A percentile compares a stretch with the other conserved stretches of the same genome.
These are phyloP conservation scores for Pomacea canaliculata DNA, from an alignment of 2,888 invertebrate genomes.

Conservation along the genomic window DNA sequence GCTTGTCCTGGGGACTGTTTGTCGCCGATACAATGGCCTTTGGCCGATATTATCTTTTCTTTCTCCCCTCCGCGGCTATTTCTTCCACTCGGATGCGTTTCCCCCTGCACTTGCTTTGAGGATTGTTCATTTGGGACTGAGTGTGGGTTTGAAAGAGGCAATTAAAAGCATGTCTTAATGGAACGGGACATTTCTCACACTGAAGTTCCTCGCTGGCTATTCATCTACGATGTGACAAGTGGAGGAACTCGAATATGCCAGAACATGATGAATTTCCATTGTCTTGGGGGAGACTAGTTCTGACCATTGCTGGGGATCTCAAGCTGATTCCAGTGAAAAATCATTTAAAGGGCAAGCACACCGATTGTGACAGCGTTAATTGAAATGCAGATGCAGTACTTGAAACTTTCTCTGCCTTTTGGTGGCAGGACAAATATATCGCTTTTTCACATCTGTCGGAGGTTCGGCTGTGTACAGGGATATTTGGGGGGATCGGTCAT, in stretches of 20 bases:
- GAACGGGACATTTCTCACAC: not conserved
- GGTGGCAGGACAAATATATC: conserved; percentile 14
- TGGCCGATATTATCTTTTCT: not conserved
- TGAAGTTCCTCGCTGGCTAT: too few relatives aligned
- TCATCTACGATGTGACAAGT: not conserved
- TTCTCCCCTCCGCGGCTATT: not conserved
- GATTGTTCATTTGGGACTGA: not conserved
- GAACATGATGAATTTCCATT: not conserved
- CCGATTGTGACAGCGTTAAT: not conserved
- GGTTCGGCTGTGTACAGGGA: too few relatives aligned
- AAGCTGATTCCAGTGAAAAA: not conserved
- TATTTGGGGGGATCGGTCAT: too few relatives aligned
- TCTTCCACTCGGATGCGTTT: not conserved
- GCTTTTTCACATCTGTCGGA: conserved; percentile 1
- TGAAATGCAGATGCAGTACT: conserved; percentile 27
- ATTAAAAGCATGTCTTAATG: conserved; percentile 1
- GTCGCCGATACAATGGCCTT: not conserved
- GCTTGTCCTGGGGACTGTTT: not conserved
- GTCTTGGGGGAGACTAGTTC: not conserved
- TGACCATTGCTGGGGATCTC: conserved; percentile 1
- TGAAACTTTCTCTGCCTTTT: conserved; percentile 2
- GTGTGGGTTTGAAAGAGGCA: not conserved
- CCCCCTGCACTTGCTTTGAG: not conserved
- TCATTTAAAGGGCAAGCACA: not conserved
- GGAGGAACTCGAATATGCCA: not conserved